A percentile compares a stretch with the other conserved stretches of the same genome.
These are phyloP conservation scores for Mustelus asterias DNA, from an alignment of 2,113 vertebrate genomes.

Conservation along the genomic window DNA sequence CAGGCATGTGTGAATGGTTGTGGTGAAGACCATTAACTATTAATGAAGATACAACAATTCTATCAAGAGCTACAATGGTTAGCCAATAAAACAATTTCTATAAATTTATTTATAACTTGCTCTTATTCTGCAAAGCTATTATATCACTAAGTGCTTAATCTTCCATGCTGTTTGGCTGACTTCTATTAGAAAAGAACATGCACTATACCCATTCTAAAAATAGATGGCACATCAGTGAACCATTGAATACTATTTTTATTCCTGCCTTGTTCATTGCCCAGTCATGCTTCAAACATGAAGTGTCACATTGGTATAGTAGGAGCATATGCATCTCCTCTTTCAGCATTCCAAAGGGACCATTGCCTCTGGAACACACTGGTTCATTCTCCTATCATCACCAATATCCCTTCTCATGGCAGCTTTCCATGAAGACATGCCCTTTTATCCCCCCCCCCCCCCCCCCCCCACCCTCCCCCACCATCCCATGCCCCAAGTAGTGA, in stretches of 20 bases:
- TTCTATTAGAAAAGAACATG: neutral
- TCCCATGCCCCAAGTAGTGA: neutral
- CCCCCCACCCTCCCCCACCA: too few species aligned
- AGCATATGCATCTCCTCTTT: neutral
- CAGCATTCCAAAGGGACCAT: neutral
- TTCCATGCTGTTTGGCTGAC: neutral
- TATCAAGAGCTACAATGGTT: neutral
- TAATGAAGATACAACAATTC: neutral
- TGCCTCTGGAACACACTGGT: neutral
- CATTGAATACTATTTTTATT: neutral
- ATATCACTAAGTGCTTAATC: neutral
- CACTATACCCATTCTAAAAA: neutral
- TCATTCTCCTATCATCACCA: too few species aligned
- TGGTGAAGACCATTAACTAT: neutral
- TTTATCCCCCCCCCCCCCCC: neutral
- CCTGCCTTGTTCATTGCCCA: neutral
- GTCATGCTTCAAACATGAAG: neutral
- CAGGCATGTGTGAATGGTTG: neutral
- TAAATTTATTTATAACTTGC: neutral
- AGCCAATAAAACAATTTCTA: neutral
- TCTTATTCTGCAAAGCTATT: neutral
- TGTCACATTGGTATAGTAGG: neutral
- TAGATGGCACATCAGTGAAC: neutral
- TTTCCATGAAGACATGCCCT: neutral
- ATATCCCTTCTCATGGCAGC: too few species aligned